Evolutionary conservation across 1,140 invertebrate genomes (phyloP).

Genomic region (Cephus cinctus): DNA sequence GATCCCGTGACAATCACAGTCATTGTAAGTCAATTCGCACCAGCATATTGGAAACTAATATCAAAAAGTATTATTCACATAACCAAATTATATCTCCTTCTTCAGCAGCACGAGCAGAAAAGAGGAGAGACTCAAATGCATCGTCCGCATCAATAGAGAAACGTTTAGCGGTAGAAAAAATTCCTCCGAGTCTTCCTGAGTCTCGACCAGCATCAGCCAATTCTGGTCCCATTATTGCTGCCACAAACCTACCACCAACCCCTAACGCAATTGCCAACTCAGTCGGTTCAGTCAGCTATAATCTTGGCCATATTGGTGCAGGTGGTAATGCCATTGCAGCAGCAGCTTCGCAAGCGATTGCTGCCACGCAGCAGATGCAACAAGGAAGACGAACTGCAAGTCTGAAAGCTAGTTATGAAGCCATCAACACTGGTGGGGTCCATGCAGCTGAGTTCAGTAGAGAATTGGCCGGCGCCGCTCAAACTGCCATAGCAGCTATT

Average conservation of each 20-base stretch:
- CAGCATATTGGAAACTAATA: neutral
- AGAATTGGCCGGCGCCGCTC: slow-evolving; percentile 74
- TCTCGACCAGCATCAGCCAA: slow-evolving; percentile 49
- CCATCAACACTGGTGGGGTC: slow-evolving; percentile 68
- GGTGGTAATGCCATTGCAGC: slow-evolving; percentile 89
- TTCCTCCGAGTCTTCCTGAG: slow-evolving; percentile 44
- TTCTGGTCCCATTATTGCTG: slow-evolving; percentile 45
- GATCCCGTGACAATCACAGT: slow-evolving; percentile 51
- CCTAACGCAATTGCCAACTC: slow-evolving; percentile 49
- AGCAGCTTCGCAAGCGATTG: slow-evolving; percentile 93
- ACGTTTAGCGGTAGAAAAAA: slow-evolving; percentile 48
- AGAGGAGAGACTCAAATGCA: slow-evolving; percentile 51
- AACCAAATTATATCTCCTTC: neutral
- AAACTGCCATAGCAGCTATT: slow-evolving; percentile 75
- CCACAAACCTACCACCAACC: slow-evolving; percentile 35
- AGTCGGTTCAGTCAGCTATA: slow-evolving; percentile 59
- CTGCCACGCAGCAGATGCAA: slow-evolving; percentile 95
- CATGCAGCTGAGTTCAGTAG: slow-evolving; percentile 60
- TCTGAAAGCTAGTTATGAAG: slow-evolving; percentile 92
- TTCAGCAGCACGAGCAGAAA: slow-evolving; percentile 45
- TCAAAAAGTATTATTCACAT: neutral
- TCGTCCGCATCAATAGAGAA: slow-evolving; percentile 51
- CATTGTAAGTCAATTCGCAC: slow-evolving; percentile 40
- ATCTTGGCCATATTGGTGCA: slow-evolving; percentile 69
- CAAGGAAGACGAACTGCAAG: slow-evolving; percentile 91